phyloP scores from a whole-genome alignment of 2,113 vertebrate genomes.

The Datnioides undecimradiatus region DNA sequence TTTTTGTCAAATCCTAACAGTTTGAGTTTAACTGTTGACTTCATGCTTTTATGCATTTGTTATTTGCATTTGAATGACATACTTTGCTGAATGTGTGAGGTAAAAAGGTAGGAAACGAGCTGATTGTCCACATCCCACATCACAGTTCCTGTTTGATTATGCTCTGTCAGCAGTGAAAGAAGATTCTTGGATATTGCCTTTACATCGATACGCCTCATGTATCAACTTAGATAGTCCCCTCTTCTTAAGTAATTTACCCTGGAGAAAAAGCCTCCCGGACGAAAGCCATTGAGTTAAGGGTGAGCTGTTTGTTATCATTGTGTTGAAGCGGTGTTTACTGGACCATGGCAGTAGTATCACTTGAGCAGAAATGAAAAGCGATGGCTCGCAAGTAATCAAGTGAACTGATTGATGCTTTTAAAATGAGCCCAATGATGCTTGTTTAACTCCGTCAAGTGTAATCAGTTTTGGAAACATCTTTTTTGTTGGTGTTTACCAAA shows the following conservation, averaged over 20 bases:
- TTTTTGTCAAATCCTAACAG: not conserved
- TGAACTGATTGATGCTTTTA: conserved; percentile 42
- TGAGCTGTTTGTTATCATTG: conserved; percentile 44
- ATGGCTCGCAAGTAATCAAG: conserved; percentile 34
- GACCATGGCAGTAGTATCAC: conserved; percentile 41
- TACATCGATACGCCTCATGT: conserved; percentile 49
- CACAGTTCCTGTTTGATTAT: conserved; percentile 30
- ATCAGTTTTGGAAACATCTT: conserved; percentile 44
- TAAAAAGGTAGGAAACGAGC: not conserved
- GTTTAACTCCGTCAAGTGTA: conserved; percentile 18
- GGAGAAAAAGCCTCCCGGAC: conserved; percentile 30
- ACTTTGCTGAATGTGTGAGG: not conserved
- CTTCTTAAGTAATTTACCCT: conserved; percentile 50
- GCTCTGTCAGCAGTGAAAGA: conserved; percentile 34
- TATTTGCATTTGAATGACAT: not conserved
- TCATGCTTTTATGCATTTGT: not conserved
- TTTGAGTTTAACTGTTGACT: no score
- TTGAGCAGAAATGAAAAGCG: conserved; percentile 42
- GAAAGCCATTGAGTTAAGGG: conserved; percentile 40
- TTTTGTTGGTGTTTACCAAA: conserved; percentile 61
- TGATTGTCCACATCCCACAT: not conserved
- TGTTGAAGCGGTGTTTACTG: conserved; percentile 48
- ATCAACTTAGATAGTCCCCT: conserved; percentile 33
- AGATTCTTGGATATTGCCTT: conserved; percentile 45
- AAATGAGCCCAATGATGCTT: conserved; percentile 46